Conservation (phyloP, 2,888 invertebrate genomes). For the Heliconius aoede region DNA sequence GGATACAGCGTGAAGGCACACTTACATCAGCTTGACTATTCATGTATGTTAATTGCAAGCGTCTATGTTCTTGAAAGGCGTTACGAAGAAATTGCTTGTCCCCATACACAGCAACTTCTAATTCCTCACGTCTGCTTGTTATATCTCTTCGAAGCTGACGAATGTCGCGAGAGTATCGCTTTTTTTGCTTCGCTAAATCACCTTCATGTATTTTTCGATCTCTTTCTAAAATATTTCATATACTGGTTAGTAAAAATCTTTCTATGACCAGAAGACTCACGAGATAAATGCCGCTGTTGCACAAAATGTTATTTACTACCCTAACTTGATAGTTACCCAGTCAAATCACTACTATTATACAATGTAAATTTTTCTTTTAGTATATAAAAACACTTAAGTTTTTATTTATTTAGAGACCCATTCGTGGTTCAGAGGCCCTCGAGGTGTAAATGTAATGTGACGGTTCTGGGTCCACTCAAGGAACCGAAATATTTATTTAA, state of each 20-base stretch:
- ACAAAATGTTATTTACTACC: background rate
- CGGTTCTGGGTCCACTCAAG: no score
- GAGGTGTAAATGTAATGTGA: no score
- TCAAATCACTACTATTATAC: no score
- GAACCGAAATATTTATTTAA: no score
- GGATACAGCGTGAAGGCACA: no score
- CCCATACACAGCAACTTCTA: conserved; percentile 84
- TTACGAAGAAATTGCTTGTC: conserved; percentile 84
- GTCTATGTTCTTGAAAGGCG: conserved; percentile 82
- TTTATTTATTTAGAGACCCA: no score
- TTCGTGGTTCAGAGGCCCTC: no score
- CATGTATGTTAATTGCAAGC: conserved; percentile 84
- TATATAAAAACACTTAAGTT: no score
- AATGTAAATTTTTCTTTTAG: no score
- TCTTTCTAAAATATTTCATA: conserved; percentile 69
- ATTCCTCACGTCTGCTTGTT: conserved; percentile 77
- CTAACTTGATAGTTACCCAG: no score
- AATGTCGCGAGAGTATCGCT: conserved; percentile 79
- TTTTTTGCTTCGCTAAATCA: conserved; percentile 83
- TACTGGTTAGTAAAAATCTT: background rate
- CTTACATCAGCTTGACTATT: conserved; percentile 77
- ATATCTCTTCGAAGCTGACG: conserved; percentile 84
- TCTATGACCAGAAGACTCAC: background rate
- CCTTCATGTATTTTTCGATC: conserved; percentile 85
- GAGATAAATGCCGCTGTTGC: no score